Percentiles rank a stretch among this genome's conserved stretches.
Conservation (phyloP, 2,113 vertebrate species). For the Protomyctophum bolini region DNA sequence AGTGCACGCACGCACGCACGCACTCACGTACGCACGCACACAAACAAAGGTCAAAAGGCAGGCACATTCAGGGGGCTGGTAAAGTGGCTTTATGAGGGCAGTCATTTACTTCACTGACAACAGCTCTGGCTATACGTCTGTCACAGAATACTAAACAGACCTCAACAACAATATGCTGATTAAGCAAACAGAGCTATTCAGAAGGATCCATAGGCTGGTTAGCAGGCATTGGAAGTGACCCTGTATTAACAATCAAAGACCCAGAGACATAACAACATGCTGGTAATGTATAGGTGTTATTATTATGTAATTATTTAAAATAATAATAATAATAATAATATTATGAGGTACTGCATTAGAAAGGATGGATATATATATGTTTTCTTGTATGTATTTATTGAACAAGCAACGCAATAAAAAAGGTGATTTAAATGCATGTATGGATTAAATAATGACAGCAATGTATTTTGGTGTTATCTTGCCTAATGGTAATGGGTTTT, state of each 20-base stretch:
- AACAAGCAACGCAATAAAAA: too few relatives aligned
- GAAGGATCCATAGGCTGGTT: background rate
- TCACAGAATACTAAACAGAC: conserved; percentile 12
- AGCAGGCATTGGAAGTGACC: background rate
- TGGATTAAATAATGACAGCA: too few relatives aligned
- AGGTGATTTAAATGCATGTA: too few relatives aligned
- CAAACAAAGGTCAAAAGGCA: conserved; percentile 37
- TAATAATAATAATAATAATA: too few relatives aligned
- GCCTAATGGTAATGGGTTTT: too few relatives aligned
- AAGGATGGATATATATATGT: too few relatives aligned
- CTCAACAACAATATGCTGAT: background rate
- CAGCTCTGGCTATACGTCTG: conserved; percentile 8
- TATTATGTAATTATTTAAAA: too few relatives aligned
- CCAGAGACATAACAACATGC: too few relatives aligned
- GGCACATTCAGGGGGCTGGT: conserved; percentile 50
- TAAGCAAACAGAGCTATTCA: conserved; percentile 2
- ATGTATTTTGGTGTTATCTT: too few relatives aligned
- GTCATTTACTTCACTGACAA: conserved; percentile 45
- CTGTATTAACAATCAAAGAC: background rate
- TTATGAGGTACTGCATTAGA: too few relatives aligned
- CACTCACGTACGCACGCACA: conserved; percentile 17
- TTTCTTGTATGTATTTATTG: too few relatives aligned
- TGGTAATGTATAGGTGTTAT: too few relatives aligned
- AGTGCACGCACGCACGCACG: conserved; percentile 33
- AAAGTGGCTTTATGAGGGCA: conserved; percentile 48